Evolutionary conservation across 2,888 invertebrate species (phyloP), one percentile per base, ranked within the genome.

Genomic region (Mythimna pallens): DNA sequence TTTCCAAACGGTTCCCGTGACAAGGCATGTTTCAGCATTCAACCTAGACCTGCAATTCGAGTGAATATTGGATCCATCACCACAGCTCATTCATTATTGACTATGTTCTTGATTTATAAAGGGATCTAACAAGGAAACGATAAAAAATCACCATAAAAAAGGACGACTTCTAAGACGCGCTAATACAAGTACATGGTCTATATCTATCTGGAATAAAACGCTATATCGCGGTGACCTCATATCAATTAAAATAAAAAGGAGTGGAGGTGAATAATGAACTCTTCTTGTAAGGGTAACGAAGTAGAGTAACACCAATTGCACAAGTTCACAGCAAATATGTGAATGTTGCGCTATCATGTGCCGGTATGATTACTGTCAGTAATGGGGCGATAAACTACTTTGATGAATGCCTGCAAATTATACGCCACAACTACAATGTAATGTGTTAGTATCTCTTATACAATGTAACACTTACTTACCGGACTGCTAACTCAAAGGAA

Each of bases 351-450:
- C 25, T 65, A 62, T 34, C 47, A 58, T 5, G 40, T 8, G n/a
- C n/a, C 12, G 22, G 54, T 66, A 22, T 54, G 69, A 69, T 54
- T 70, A 43, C 43, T 50, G 52, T 1, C 8, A 65, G 70, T 62
- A 52, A 54, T 65, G 14, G n/a, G 0, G 4, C 62, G n/a, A 55
- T 69, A 65, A 58, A 70, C 65, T 63, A 76, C 70, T 78, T 63
- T 76, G 78, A 79, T 72, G 57, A 61, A 79, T 82, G 82, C 57
- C 57, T 65, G 67, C 47, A 78, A 82, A 79, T 65, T 50, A 62
- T 65, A 82, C 54, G 20, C 65, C n/a, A 34, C 58, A 17, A 20
- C 52, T 30, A 22, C 47, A 78, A 30, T 55, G 59, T 59, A 40
- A 61, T 20, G 22, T 50, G 58, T 17, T 50, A 58, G 62, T 34